Evolutionary conservation across 2,797 vertebrate species (phyloP), one percentile per base, ranked within the genome.

Genomic region (Pipistrellus pygmaeus): DNA sequence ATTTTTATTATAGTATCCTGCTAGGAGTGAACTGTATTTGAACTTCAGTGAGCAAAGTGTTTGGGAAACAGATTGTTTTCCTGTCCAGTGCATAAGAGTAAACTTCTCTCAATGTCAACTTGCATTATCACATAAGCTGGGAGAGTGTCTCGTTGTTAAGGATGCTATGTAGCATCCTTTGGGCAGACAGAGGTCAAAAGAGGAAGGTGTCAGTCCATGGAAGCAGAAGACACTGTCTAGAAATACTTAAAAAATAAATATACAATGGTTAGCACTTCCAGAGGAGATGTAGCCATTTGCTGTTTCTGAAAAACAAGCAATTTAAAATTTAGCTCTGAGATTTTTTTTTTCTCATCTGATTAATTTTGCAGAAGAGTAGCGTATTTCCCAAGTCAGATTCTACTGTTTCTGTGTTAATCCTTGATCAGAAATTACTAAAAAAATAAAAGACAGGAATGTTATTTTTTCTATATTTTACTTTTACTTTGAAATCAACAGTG

Each of bases 1-100:
- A 89, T 32, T 93, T 95, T 96, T 89, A 88, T 85, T 91, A 87
- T 76, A 68, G 57, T 75, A 84, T 91, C 83, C 92, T 66, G 64
- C 73, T 85, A 83, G 81, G 88, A 93, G 35, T 93, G 85, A 96
- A 92, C 95, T 97, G 90, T 76, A 48, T 78, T 95, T 95, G 95
- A 96, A 96, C 78, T 72, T 27, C 44, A 93, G 15, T 85, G 48
- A 93, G 10, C 5, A 77, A 72, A 84, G 44, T 90, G 72, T 85
- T 57, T 75, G 64, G 51, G n/a, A 81, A 93, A 94, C 5, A 14
- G 38, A 17, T 90, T 85, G 9, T 30, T 32, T 48, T 57, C 64
- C 75, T 93, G 60, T 84, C 68, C 35, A 84, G 46, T 38, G 38
- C 25, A 27, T 51, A 71, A 46, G 23, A 90, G 75, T 77, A 83